Conservation (phyloP, 2,113 vertebrate species). For the Ceyx melanurus region DNA sequence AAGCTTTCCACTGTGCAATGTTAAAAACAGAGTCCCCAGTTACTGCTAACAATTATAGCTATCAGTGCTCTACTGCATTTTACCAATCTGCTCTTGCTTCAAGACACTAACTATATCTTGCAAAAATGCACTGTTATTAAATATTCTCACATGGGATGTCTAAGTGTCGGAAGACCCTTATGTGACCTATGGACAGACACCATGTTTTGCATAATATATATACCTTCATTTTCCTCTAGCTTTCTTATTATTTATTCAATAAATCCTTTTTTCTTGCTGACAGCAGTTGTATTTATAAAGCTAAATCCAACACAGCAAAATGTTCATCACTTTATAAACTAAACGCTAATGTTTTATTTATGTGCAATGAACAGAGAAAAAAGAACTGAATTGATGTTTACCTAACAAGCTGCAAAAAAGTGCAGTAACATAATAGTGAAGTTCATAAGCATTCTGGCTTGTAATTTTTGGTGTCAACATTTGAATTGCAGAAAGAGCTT, state of each 20-base stretch:
- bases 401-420: conserved; percentile 85
- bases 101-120: background rate
- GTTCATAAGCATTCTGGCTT: conserved; percentile 82
- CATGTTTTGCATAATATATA: conserved; percentile 78
- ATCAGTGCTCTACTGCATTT: background rate
- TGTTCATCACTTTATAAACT: conserved; percentile 90
- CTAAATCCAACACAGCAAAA: conserved; percentile 82
- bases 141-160: conserved; percentile 35
- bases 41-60: conserved; percentile 20
- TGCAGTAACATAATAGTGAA: conserved; percentile 81
- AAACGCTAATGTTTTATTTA: conserved; percentile 90
- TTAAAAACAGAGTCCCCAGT: background rate
- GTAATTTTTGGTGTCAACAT: conserved; percentile 90
- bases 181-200: conserved; percentile 77
- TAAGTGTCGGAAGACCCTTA: conserved; percentile 48
- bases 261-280: conserved; percentile 86
- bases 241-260: conserved; percentile 89
- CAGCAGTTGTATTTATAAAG: conserved; percentile 87
- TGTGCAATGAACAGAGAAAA: conserved; percentile 83
- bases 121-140: conserved; percentile 31
- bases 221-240: conserved; percentile 79
- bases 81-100: background rate
- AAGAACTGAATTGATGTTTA: conserved; percentile 86
- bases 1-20: background rate
- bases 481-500: conserved; percentile 89